Percentiles rank a stretch among this genome's conserved stretches.
phyloP scores from a whole-genome alignment of 1,140 invertebrate species.

The Ctenoplectra terminalis region DNA sequence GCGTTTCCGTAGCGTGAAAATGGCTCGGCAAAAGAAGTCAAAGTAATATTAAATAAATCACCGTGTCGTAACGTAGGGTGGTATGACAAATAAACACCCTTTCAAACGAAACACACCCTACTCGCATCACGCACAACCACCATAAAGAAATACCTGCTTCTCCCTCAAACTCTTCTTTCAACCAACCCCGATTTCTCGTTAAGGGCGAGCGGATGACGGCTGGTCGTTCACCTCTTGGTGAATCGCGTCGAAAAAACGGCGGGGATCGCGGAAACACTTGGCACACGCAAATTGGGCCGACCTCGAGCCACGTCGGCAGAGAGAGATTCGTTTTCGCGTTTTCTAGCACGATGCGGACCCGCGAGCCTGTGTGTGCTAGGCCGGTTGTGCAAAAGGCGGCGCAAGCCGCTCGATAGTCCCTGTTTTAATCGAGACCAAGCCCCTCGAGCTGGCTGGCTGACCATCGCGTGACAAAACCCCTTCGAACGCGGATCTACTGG shows the following conservation, averaged over 20 bases:
- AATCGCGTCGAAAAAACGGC: constrained; percentile 2
- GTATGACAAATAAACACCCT: neutral
- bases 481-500: constrained; percentile 4
- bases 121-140: neutral
- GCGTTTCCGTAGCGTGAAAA: no score
- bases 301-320: neutral
- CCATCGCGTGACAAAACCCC: constrained; percentile 63
- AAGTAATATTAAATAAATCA: no score
- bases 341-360: constrained; percentile 23
- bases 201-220: no score
- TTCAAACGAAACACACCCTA: neutral
- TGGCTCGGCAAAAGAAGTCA: no score
- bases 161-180: neutral
- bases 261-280: constrained; percentile 35
- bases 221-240: neutral
- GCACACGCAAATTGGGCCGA: constrained; percentile 47
- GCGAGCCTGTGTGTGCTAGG: constrained; percentile 8
- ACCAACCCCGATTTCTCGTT: neutral
- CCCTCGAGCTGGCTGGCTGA: constrained; percentile 35
- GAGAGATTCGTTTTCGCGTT: constrained; percentile 18
- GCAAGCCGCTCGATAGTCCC: constrained; percentile 50
- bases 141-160: neutral
- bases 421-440: constrained; percentile 40
- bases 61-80: no score
- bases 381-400: neutral